Base-by-base conservation (phyloP, 1,140 invertebrate genomes). In the Leptinotarsa lineolata region DNA sequence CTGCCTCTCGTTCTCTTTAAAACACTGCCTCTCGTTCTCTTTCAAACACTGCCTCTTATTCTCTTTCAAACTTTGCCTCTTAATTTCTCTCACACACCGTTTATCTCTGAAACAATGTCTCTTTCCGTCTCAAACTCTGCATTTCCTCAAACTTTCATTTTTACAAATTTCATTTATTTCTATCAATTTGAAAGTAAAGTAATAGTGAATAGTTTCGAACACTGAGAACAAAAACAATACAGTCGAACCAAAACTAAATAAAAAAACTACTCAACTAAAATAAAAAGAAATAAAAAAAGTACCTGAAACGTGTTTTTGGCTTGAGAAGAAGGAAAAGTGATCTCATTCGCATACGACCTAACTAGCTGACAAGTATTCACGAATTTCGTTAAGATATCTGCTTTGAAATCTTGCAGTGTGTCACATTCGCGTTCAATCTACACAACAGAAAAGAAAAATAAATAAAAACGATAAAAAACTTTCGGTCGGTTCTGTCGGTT, bases 341-440 rank as follows among this genome's bases (percentile, higher is more conserved):
- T 84, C 73, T 89, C 85, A 80, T 85, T 84, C 45, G 86, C 82
- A 77, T 85, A 84, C 80, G 80, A 82, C 15, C 82, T 83, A 77
- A 89, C 83, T 78, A 87, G 88, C 73, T 87, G 84, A 60, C 86
- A 86, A 76, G 87, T 84, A 80, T 87, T 85, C 60, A 83, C 82
- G 78, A 86, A 85, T 82, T 88, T 89, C 74, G 82, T 85, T 75
- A 85, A 85, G 77, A 89, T 78, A 79, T 86, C 84, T 30, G 80
- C 81, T 77, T 87, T 85, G 77, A 89, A 82, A 73, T 85, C 85
- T 71, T 84, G 84, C 83, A 88, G 86, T 81, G 85, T 85, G 79
- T 83, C 83, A 83, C 87, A 88, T 82, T 89, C 88, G 78, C 86
- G 86, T 84, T 88, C 86, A 83, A 88, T 88, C 89, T 90, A 89